Evolutionary conservation across 2,113 vertebrate genomes (phyloP).

Genomic region (Chiloscyllium plagiosum): DNA sequence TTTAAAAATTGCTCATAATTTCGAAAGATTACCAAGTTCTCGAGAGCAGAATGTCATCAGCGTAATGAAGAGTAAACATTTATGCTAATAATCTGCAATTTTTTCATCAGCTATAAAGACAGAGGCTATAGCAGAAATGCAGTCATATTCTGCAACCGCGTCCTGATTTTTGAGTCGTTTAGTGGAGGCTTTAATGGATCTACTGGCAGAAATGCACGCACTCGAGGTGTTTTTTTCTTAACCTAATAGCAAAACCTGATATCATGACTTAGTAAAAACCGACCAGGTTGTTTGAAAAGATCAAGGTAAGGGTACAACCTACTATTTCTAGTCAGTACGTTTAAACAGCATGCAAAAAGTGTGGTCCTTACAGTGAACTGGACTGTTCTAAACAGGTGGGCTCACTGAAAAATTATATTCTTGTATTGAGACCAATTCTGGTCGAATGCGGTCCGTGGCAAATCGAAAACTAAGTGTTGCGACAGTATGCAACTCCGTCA

Average conservation of each 20-base stretch:
- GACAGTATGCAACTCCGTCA: not conserved
- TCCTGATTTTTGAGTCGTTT: slow-evolving; percentile 51
- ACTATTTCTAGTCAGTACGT: slow-evolving; percentile 42
- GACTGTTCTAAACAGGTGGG: not conserved
- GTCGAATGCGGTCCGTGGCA: not conserved
- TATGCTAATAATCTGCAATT: slow-evolving; percentile 99
- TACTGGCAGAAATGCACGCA: slow-evolving; percentile 56
- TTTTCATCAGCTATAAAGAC: slow-evolving; percentile 99
- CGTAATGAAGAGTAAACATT: slow-evolving; percentile 99
- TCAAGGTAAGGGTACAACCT: slow-evolving; percentile 73
- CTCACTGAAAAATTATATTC: not conserved
- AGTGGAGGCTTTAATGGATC: slow-evolving; percentile 58
- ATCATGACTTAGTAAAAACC: slow-evolving; percentile 55
- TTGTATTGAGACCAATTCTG: not conserved
- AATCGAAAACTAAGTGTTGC: not conserved
- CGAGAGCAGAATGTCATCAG: slow-evolving; percentile 99
- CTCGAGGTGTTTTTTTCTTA: slow-evolving; percentile 55
- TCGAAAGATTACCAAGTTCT: slow-evolving; percentile 99
- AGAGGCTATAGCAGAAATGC: slow-evolving; percentile 96
- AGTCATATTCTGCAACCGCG: slow-evolving; percentile 86
- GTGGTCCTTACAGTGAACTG: not conserved
- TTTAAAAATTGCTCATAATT: slow-evolving; percentile 99
- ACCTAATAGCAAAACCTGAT: slow-evolving; percentile 55
- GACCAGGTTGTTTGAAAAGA: slow-evolving; percentile 57
- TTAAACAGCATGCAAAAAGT: not conserved